Evolutionary conservation across 1,140 invertebrate genomes (phyloP).

Genomic region (Musca vetustissima): DNA sequence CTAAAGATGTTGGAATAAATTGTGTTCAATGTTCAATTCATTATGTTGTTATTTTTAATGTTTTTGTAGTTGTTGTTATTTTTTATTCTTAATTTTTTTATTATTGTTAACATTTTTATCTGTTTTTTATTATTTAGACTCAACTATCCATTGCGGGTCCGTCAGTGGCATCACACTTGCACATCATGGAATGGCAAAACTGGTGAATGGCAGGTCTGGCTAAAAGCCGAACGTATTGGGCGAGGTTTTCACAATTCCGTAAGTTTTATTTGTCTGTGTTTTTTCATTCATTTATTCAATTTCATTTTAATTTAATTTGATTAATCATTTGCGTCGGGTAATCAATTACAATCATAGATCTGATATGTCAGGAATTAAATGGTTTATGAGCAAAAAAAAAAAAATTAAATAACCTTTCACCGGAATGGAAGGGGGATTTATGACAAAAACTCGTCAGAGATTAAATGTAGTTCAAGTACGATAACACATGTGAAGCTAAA

Average conservation of each 20-base stretch:
- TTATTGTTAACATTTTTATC: conserved; percentile 3
- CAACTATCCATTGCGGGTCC: conserved; percentile 76
- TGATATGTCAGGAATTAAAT: too few species aligned
- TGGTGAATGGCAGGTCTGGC: conserved; percentile 85
- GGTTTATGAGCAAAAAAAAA: too few species aligned
- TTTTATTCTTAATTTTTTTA: too few species aligned
- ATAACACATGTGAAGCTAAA: too few species aligned
- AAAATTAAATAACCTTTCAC: neutral
- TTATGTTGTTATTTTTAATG: neutral
- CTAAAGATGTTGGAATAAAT: neutral
- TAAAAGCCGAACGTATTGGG: conserved; percentile 78
- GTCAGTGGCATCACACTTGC: conserved; percentile 82
- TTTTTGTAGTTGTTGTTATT: conserved; percentile 1
- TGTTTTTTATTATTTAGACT: conserved; percentile 58
- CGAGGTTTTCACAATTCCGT: conserved; percentile 82
- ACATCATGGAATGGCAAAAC: conserved; percentile 84
- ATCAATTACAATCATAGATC: too few species aligned
- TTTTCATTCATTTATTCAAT: neutral
- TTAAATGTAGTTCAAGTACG: neutral
- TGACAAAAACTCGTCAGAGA: neutral
- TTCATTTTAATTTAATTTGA: neutral
- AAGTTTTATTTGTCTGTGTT: conserved; percentile 56
- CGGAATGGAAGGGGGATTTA: too few species aligned
- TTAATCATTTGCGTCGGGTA: neutral
- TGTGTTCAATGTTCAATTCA: neutral